Conservation (phyloP, 1,140 invertebrate genomes). For the Neuroterus valhalla region DNA sequence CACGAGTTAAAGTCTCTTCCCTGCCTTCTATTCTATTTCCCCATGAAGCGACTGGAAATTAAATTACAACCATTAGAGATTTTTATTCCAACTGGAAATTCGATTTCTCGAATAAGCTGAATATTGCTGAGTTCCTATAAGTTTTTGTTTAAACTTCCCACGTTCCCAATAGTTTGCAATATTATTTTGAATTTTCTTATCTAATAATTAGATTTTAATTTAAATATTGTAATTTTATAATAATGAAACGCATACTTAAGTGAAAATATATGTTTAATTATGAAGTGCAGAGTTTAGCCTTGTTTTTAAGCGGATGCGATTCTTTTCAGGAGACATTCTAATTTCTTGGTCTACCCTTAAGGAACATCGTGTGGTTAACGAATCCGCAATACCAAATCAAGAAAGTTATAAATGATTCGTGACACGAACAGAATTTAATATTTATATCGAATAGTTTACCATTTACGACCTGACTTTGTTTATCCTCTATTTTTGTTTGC, state of each 20-base stretch:
- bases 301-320: constrained; percentile 18
- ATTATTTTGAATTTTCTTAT: no score
- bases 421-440: neutral
- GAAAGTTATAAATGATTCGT: constrained; percentile 1
- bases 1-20: constrained; percentile 28
- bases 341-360: neutral
- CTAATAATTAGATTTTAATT: no score
- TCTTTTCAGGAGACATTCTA: constrained; percentile 14
- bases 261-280: constrained; percentile 24
- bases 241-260: neutral
- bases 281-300: neutral
- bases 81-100: neutral
- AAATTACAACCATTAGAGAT: constrained; percentile 20
- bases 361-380: neutral
- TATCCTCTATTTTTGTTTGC: constrained; percentile 12
- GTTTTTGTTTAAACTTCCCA: neutral
- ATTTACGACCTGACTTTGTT: neutral
- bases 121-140: neutral
- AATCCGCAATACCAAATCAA: constrained; percentile 9
- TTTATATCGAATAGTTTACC: neutral
- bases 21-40: constrained; percentile 30
- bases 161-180: neutral
- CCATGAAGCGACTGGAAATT: constrained; percentile 3
- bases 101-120: neutral
- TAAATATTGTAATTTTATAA: neutral